Evolutionary conservation across 2,888 invertebrate species (phyloP).

Genomic region (Pollenia griseotomentosa): DNA sequence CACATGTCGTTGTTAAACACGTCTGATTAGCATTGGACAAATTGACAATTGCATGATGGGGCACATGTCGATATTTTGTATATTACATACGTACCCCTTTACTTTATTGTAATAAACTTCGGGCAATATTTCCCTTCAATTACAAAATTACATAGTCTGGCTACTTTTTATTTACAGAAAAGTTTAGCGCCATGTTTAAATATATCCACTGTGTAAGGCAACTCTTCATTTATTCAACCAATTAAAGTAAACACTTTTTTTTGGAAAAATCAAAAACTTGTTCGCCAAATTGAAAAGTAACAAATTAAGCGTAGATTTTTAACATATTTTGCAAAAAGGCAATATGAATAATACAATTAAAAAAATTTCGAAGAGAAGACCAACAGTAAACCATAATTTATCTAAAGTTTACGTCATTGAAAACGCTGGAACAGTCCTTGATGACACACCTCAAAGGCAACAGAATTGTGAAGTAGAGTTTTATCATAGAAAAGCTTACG

Average conservation of each 20-base stretch:
- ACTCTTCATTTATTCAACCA: not conserved
- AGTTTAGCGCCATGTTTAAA: constrained; percentile 46
- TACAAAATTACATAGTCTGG: not conserved
- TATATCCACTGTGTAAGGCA: constrained; percentile 8
- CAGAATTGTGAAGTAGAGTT: not conserved
- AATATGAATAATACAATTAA: constrained; percentile 12
- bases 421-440: not conserved
- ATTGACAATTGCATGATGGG: too few relatives aligned
- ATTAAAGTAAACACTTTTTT: not conserved
- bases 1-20: too few relatives aligned
- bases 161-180: constrained; percentile 14
- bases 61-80: too few relatives aligned
- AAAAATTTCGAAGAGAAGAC: not conserved
- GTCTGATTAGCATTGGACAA: too few relatives aligned
- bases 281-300: not conserved
- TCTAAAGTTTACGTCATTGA: not conserved
- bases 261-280: not conserved
- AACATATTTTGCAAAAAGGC: not conserved
- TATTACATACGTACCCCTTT: too few relatives aligned
- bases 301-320: not conserved
- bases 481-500: constrained; percentile 10
- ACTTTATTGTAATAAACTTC: too few relatives aligned
- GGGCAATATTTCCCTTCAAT: not conserved
- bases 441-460: not conserved
- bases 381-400: not conserved